Percentiles rank a stretch among this genome's conserved stretches.
These are phyloP conservation scores for Drosophila virilis DNA, from an alignment of 1,140 invertebrate genomes.

Conservation along the genomic window DNA sequence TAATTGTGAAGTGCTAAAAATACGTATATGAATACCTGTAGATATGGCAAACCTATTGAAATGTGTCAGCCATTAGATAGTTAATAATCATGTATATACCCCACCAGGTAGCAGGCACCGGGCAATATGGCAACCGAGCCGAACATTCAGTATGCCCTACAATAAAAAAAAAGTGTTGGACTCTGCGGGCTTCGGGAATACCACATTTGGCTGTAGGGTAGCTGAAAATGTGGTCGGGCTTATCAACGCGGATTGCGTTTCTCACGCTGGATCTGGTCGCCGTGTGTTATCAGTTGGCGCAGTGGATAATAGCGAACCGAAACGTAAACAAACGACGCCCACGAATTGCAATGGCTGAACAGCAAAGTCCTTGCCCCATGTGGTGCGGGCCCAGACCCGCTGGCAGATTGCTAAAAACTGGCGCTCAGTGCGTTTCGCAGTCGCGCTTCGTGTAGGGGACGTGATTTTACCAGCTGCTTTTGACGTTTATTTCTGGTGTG, in stretches of 20 bases:
- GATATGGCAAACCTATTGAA: constrained; percentile 11
- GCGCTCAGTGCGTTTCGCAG: constrained; percentile 54
- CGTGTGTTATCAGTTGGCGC: constrained; percentile 42
- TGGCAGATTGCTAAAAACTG: constrained; percentile 54
- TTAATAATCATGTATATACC: constrained; percentile 6
- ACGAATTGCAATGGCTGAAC: constrained; percentile 32
- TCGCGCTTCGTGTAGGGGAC: constrained; percentile 13
- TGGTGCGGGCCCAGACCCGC: constrained; percentile 17
- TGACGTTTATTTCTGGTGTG: neutral
- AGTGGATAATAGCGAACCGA: constrained; percentile 47
- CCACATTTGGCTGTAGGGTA: constrained; percentile 7
- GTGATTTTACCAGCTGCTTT: constrained; percentile 18
- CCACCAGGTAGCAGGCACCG: neutral
- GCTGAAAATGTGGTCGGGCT: constrained; percentile 39
- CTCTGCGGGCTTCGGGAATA: neutral
- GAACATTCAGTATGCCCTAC: neutral
- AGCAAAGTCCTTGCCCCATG: constrained; percentile 62
- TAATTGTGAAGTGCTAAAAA: constrained; percentile 41
- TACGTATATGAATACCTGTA: constrained; percentile 11
- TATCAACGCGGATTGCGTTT: constrained; percentile 77
- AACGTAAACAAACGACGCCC: constrained; percentile 79
- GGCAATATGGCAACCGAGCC: neutral
- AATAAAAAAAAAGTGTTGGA: neutral
- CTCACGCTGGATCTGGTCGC: constrained; percentile 64
- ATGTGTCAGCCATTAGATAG: constrained; percentile 23